Evolutionary conservation across 2,888 invertebrate species (phyloP).

Genomic region (Cryptocephalus moraei): DNA sequence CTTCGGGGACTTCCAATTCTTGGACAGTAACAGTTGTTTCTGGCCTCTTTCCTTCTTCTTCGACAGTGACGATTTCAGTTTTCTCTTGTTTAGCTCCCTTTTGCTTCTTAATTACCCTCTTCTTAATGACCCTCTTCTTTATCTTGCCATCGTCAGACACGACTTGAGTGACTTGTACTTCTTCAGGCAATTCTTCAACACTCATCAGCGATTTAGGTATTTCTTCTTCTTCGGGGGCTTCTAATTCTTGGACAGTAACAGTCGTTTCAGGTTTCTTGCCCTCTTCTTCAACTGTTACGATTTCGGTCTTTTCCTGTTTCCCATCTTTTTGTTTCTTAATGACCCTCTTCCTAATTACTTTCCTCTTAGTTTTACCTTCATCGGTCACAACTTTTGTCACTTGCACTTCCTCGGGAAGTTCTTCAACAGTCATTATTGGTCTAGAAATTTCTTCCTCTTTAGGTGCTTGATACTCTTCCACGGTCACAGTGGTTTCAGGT

Average conservation of each 20-base stretch:
- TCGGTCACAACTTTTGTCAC: slow-evolving; percentile 18
- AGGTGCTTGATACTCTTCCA: slow-evolving; percentile 24
- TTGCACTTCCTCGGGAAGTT: slow-evolving; percentile 21
- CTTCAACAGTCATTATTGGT: slow-evolving; percentile 5
- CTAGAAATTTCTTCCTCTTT: slow-evolving; percentile 8
- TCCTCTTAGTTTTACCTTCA: slow-evolving; percentile 20
- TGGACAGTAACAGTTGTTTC: slow-evolving; percentile 9
- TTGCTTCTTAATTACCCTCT: slow-evolving; percentile 24
- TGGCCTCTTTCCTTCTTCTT: slow-evolving; percentile 14
- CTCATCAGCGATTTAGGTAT: slow-evolving; percentile 20
- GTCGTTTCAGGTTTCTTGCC: slow-evolving; percentile 29
- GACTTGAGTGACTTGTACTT: slow-evolving; percentile 13
- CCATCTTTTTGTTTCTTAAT: slow-evolving; percentile 26
- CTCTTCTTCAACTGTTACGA: slow-evolving; percentile 28
- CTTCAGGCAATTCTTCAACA: slow-evolving; percentile 20
- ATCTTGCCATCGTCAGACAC: slow-evolving; percentile 17
- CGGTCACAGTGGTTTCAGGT: slow-evolving; percentile 16
- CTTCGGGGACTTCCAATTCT: too few relatives aligned
- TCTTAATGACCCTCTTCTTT: slow-evolving; percentile 25
- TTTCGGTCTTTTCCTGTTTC: slow-evolving; percentile 25
- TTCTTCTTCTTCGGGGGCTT: slow-evolving; percentile 12
- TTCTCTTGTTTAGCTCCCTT: slow-evolving; percentile 24
- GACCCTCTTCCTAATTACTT: slow-evolving; percentile 39
- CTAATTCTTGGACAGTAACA: slow-evolving; percentile 32
- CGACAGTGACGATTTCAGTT: slow-evolving; percentile 29